Base-by-base conservation (phyloP, 35 echinoderm and acorn worm genomes). In the Holothuria glaberrima region DNA sequence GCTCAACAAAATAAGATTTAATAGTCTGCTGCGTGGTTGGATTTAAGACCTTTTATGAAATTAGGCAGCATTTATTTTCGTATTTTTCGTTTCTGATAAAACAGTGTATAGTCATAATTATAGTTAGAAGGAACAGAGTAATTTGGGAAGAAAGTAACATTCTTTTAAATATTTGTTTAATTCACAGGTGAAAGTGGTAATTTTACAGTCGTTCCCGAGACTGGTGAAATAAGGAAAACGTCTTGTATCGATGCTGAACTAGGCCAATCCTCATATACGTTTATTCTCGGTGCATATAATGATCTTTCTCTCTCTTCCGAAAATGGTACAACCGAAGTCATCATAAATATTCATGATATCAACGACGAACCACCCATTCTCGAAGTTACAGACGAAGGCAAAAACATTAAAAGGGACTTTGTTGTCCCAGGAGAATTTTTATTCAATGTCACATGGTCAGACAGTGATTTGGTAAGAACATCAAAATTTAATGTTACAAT, bases 321-420 rank as follows among this genome's bases (percentile, higher is more conserved):
- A 45, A 78, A 78, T 78, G 74, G 36, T 25, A 78, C 74, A 35
- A 24, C 50, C 74, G 18, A 9, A 25, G 21, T 78, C 9, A 78
- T 38, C 21, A 26, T 78, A 28, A 78, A 78, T 78, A 78, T 78
- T 78, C 74, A 78, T 12, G 74, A 78, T 17, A 50, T 78, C 17
- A 78, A 78, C 20, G 74, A 78, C 44, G 50, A 78, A n/a, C 74
- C 74, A 56, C 74, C 74, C n/a, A 78, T 50, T 19, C 35, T 78
- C 22, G 50, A 54, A 5, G 74, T 78, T n/a, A 78, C 4, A 24
- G 26, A 50, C 50, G 41, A 48, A 17, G 29, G 50, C 18, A 78
- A 17, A 48, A 28, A 26, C 0, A 27, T 78, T 48, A 33, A 78
- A 50, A 45, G 19, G 9, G 44, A 48, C 0, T 9, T 48, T 26